Base-by-base conservation (phyloP, 2,888 invertebrate genomes). In the Cordilura impudica region DNA sequence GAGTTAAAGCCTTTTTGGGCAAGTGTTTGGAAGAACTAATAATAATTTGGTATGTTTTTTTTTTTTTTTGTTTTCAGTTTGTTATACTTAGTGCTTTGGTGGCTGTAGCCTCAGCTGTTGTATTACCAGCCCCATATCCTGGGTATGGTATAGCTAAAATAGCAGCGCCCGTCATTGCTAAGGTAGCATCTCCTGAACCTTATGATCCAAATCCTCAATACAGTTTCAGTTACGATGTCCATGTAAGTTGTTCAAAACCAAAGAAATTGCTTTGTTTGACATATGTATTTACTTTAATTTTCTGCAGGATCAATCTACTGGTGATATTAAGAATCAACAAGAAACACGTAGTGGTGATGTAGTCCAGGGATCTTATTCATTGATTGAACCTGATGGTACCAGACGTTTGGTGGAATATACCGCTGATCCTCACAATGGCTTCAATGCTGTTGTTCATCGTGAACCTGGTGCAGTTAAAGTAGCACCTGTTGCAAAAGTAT, bases 351-450 rank as follows among this genome's bases (percentile, higher is more conserved):
- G 89, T 80, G 92, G 92, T 72, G 92, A 92, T 84, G 90, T 91
- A 78, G 92, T 92, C 58, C 91, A 91, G 82, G 92, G 92, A 67
- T 89, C 90, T 78, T 92, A 92, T 87, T 91, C 91, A 53, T 85
- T 92, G 19, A 90, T 91, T 66, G 92, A 92, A 84, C 90, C 92
- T 77, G 92, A 92, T 82, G 92, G 92, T 82, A 91, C 91, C 73
- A 88, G 91, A 78, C 90, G 92, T 78, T 88, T 91, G 83, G 92
- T 92, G 12, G 91, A 92, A 84, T 92, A 92, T 87, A 91, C 91
- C 65, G 91, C 92, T 63, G 92, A 92, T 87, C 92, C 92, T 53
- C 89, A 91, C 72, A 90, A 92, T 83, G 92, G 92, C 60, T 92
- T 92, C 90, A 92, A 92, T 84, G 92, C 92, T 73, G 91, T 92